Conservation (phyloP, 2,113 vertebrate genomes). For the Symphodus melops region DNA sequence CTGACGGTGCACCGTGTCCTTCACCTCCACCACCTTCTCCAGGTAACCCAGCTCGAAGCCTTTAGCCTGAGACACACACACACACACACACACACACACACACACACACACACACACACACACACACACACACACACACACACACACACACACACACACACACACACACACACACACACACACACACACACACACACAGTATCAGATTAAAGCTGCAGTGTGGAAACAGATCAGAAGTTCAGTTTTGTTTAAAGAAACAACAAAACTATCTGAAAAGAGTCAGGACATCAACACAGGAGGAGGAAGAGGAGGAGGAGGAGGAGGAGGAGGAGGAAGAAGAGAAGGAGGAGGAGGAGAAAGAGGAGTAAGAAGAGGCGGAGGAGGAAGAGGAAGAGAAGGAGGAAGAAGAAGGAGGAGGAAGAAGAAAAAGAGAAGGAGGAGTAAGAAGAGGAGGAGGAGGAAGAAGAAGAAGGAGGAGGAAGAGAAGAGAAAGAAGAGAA, state of each 20-base stretch:
- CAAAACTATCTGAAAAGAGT: neutral
- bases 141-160: accelerated
- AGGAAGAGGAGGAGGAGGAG: neutral
- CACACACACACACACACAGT: accelerated
- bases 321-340: neutral
- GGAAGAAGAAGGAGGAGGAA: no score
- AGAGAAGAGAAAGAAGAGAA: no score
- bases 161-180: accelerated
- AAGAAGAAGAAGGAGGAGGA: no score
- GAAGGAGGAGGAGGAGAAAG: no score
- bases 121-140: conserved; percentile 7
- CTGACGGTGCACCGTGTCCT: conserved; percentile 96
- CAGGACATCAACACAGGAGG: neutral
- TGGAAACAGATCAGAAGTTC: neutral
- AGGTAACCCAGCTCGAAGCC: conserved; percentile 96
- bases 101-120: conserved; percentile 24
- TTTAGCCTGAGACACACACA: conserved; percentile 81
- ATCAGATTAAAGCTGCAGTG: neutral
- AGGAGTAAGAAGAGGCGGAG: no score
- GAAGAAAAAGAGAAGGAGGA: no score
- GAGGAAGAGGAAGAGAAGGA: no score
- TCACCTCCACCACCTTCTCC: conserved; percentile 97
- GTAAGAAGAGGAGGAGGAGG: no score
- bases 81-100: conserved; percentile 25
- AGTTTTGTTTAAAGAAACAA: conserved; percentile 1